Base-by-base conservation (phyloP, 1,140 invertebrate genomes). In the Drosophila dunni region DNA sequence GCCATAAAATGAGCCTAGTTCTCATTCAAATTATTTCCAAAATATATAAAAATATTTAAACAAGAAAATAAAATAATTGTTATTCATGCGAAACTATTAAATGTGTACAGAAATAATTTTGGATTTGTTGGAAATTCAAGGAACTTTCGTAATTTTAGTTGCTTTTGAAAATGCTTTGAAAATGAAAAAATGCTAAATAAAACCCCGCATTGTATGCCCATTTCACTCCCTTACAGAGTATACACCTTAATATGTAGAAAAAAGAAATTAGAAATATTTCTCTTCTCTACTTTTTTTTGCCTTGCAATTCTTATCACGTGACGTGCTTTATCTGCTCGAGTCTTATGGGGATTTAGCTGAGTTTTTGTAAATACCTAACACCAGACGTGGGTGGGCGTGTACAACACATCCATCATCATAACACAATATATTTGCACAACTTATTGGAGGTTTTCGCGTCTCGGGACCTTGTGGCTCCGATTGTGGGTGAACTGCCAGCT, bases 351-450 rank as follows among this genome's bases (percentile, higher is more conserved):
- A n/a, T 53, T 53, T 34, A 15, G 24, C 4, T 29, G 24, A 29
- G 24, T 1, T 6, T 29, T 29, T 13, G 29, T 33, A 53, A 10
- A 15, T 29, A 53, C 50, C n/a, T n/a, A 36, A 50, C 3, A 13
- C 29, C 13, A 7, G 11, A 17, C 20, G 42, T 54, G 34, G 48
- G 42, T 54, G 34, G 48, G 38, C 51, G 42, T 45, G 15, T 33
- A 34, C 33, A n/a, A 24, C 57, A 60, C 70, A 74, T 73, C 58
- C 51, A 76, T 68, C 64, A 73, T 57, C 46, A 64, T 50, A 29
- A 29, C 50, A 62, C 24, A 67, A 67, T 48, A 77, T 71, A 86
- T 82, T 86, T 86, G 68, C 79, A 58, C 46, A 79, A 82, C 72
- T 79, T 74, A 86, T 86, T 88, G 62, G 53, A 48, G 54, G 64